Conservation (phyloP, 23 tunicate species). For the Phallusia fumigata region DNA sequence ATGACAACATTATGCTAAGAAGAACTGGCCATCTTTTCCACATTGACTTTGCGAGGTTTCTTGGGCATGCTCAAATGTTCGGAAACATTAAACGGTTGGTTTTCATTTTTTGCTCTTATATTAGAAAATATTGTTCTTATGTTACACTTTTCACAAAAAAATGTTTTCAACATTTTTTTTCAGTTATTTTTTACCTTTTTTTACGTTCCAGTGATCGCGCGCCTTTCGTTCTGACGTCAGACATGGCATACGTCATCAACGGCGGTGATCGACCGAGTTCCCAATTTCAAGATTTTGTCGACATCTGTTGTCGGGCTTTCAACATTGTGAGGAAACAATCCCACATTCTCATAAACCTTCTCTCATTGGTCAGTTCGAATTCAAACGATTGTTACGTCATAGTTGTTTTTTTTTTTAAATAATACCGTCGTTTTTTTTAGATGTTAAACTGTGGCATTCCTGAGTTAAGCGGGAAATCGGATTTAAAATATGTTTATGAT, state of each 20-base stretch:
- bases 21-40: slow-evolving; percentile 83
- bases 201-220: slow-evolving; percentile 77
- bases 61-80: slow-evolving; percentile 97
- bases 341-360: slow-evolving; percentile 68
- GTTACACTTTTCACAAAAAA: too few relatives aligned
- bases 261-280: slow-evolving; percentile 94
- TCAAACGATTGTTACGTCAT: not conserved
- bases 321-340: slow-evolving; percentile 83
- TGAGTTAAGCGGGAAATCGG: slow-evolving; percentile 66
- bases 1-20: slow-evolving; percentile 88
- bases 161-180: too few relatives aligned
- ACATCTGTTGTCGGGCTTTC: slow-evolving; percentile 89
- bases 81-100: slow-evolving; percentile 88
- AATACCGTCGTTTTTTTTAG: slow-evolving; percentile 32
- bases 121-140: too few relatives aligned
- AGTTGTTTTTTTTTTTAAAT: not conserved
- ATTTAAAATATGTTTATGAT: slow-evolving; percentile 84
- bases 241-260: slow-evolving; percentile 99
- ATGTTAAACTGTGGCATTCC: slow-evolving; percentile 92
- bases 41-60: slow-evolving; percentile 79
- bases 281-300: slow-evolving; percentile 92
- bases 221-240: slow-evolving; percentile 97
- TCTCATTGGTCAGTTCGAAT: slow-evolving; percentile 70
- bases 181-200: too few relatives aligned
- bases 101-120: too few relatives aligned